Evolutionary conservation across 1,140 invertebrate species (phyloP).

Genomic region (Sinonovacula constricta): DNA sequence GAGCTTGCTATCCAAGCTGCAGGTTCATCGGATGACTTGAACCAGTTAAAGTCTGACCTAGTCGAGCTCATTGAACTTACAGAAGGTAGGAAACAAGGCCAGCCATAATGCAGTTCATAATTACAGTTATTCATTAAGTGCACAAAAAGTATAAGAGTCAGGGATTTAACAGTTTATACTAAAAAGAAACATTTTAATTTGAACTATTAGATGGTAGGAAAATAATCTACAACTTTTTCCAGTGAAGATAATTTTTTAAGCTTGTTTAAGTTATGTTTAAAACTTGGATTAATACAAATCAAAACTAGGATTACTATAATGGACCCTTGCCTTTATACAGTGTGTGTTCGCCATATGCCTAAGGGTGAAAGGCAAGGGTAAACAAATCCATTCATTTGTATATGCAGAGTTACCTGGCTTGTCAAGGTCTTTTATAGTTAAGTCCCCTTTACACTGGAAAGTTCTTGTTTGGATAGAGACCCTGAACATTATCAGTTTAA

Average conservation of each 20-base stretch:
- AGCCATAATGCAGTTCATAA: background rate
- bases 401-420: no score
- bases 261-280: background rate
- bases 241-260: conserved; percentile 8
- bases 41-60: conserved; percentile 65
- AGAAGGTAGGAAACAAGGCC: conserved; percentile 57
- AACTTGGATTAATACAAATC: no score
- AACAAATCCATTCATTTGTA: no score
- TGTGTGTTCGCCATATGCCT: no score
- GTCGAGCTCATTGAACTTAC: conserved; percentile 70
- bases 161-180: background rate
- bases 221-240: background rate
- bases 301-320: no score
- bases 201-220: background rate
- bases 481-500: no score
- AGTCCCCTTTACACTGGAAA: no score
- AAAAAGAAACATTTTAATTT: background rate
- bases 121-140: background rate
- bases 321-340: no score
- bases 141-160: background rate
- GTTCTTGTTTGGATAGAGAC: no score
- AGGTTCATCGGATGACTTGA: conserved; percentile 62
- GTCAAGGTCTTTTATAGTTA: no score
- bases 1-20: conserved; percentile 66
- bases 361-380: no score